Conservation (phyloP, 1,140 invertebrate genomes). For the Hycleus cichorii region DNA sequence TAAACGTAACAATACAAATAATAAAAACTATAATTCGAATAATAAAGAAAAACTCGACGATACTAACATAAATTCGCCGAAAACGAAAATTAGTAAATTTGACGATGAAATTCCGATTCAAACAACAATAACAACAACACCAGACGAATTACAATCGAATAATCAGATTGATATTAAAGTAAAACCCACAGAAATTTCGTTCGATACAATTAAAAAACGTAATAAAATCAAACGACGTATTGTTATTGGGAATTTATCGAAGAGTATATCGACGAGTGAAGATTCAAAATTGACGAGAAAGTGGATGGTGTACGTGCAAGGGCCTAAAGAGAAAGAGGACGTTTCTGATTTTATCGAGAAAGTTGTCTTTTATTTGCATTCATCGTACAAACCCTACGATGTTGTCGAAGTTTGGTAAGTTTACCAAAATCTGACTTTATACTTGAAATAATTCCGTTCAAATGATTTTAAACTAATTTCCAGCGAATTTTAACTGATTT, state of each 20-base stretch:
- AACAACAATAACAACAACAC: too few relatives aligned
- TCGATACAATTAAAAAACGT: slow-evolving; percentile 21
- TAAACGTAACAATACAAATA: slow-evolving; percentile 8
- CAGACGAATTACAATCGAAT: background rate
- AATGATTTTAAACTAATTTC: too few relatives aligned
- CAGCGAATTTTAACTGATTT: too few relatives aligned
- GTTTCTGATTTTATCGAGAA: slow-evolving; percentile 62
- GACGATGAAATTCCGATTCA: background rate
- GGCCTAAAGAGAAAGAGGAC: slow-evolving; percentile 52
- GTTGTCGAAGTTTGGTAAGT: slow-evolving; percentile 67
- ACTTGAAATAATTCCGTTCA: background rate
- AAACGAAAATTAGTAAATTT: background rate
- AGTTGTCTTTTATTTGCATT: slow-evolving; percentile 75
- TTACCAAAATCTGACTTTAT: background rate
- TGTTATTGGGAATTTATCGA: slow-evolving; percentile 78
- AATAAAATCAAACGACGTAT: slow-evolving; percentile 40
- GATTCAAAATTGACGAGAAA: slow-evolving; percentile 74
- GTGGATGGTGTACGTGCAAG: slow-evolving; percentile 82
- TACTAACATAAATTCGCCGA: slow-evolving; percentile 9
- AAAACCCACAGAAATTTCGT: background rate
- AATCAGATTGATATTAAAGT: slow-evolving; percentile 5
- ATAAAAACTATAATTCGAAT: background rate
- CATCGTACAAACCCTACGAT: slow-evolving; percentile 83
- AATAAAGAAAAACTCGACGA: background rate
- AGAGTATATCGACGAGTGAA: slow-evolving; percentile 64